phyloP scores from a whole-genome alignment of 2,888 invertebrate species.

The Eupithecia subfuscata region DNA sequence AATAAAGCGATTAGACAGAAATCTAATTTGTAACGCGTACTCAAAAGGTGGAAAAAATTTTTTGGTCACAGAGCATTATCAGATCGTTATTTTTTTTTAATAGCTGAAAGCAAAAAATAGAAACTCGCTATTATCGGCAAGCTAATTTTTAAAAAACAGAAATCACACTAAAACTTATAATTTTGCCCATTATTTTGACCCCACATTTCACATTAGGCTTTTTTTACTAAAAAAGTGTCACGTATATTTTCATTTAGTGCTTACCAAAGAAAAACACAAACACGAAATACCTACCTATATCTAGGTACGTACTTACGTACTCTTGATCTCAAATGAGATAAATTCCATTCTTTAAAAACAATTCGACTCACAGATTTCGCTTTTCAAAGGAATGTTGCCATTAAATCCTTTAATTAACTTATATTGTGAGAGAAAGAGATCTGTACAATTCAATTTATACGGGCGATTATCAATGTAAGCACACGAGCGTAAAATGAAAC shows the following conservation, averaged over 20 bases:
- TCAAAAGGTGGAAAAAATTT: too few species aligned
- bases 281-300: not conserved
- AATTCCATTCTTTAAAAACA: constrained; percentile 5
- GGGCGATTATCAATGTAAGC: constrained; percentile 61
- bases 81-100: too few species aligned
- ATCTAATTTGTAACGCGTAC: not conserved
- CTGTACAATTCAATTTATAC: constrained; percentile 63
- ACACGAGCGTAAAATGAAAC: constrained; percentile 81
- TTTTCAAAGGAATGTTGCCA: constrained; percentile 10
- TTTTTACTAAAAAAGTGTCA: not conserved
- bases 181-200: too few species aligned
- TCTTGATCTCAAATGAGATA: not conserved
- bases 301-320: not conserved
- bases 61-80: too few species aligned
- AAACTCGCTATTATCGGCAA: not conserved
- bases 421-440: constrained; percentile 50
- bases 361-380: not conserved
- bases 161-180: too few species aligned
- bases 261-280: not conserved
- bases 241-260: not conserved
- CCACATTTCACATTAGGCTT: not conserved
- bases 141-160: not conserved
- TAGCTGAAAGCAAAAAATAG: not conserved
- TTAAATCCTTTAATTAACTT: constrained; percentile 56
- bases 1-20: not conserved